Percentiles rank a stretch among this genome's conserved stretches.
Conservation (phyloP, 2,888 invertebrate species). For the Anthoptus insignis region DNA sequence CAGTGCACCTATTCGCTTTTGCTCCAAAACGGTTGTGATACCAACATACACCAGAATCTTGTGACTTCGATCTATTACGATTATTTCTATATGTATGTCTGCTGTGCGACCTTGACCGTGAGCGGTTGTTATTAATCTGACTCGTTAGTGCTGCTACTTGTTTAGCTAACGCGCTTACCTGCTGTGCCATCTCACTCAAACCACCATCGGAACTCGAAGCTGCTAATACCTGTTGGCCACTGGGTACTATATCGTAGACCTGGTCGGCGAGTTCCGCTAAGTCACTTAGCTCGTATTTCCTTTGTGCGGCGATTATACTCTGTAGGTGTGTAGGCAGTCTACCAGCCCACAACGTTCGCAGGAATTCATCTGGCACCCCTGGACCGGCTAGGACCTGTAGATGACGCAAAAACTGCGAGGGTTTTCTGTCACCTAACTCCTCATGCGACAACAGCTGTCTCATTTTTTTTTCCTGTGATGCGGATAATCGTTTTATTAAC, state of each 20-base stretch:
- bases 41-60: neutral
- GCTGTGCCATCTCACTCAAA: neutral
- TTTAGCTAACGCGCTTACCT: neutral
- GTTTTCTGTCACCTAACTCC: conserved; percentile 7
- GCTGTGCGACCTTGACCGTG: neutral
- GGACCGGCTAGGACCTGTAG: neutral
- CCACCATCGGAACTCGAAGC: neutral
- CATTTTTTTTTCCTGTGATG: conserved; percentile 6
- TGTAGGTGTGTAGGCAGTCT: neutral
- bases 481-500: neutral
- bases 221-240: neutral
- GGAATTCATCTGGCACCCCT: conserved; percentile 1
- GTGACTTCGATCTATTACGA: neutral
- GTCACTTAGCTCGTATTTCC: neutral
- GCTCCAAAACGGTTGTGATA: conserved; percentile 6
- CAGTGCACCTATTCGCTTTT: conserved; percentile 34
- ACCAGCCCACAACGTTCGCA: conserved; percentile 1
- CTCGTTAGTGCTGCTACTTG: neutral
- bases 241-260: neutral
- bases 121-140: neutral
- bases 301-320: neutral
- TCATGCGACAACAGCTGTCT: conserved; percentile 8
- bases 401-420: conserved; percentile 5
- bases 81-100: neutral
- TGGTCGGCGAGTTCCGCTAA: neutral